Conservation (phyloP, 1,140 invertebrate genomes). For the Rhagoletis zephyria region DNA sequence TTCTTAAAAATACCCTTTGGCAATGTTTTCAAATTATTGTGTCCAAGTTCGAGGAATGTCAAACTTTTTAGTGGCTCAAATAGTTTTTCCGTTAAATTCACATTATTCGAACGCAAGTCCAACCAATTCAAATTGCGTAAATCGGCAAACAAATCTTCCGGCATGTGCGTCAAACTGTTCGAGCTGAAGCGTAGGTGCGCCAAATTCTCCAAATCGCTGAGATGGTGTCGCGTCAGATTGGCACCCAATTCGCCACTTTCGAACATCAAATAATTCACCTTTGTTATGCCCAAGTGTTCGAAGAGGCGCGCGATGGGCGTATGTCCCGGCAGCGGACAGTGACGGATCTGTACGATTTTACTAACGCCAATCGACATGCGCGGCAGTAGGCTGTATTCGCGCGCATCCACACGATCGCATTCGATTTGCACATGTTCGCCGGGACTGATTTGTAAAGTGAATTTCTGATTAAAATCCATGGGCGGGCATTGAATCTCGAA, state of each 20-base stretch:
- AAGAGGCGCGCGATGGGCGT: conserved; percentile 65
- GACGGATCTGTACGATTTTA: conserved; percentile 64
- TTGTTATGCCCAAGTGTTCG: conserved; percentile 64
- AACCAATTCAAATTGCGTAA: conserved; percentile 77
- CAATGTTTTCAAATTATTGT: conserved; percentile 77
- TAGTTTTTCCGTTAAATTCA: conserved; percentile 76
- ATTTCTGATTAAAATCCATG: conserved; percentile 62
- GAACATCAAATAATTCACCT: conserved; percentile 64
- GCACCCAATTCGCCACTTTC: conserved; percentile 67
- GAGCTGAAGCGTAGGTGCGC: conserved; percentile 65
- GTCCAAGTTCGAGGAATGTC: conserved; percentile 77
- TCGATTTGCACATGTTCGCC: conserved; percentile 64
- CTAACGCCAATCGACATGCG: conserved; percentile 62
- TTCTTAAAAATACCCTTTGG: conserved; percentile 77
- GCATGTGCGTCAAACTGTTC: conserved; percentile 73
- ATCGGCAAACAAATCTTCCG: conserved; percentile 77
- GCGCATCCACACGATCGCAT: conserved; percentile 62
- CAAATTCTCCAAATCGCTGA: conserved; percentile 63
- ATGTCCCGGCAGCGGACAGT: conserved; percentile 66
- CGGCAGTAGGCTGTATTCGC: conserved; percentile 66
- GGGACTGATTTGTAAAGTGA: conserved; percentile 64
- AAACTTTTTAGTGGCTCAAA: conserved; percentile 76
- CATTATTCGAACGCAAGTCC: conserved; percentile 77
- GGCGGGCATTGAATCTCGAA: conserved; percentile 66
- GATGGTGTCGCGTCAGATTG: conserved; percentile 65